A percentile compares a stretch with the other conserved stretches of the same genome.
Evolutionary conservation across 2,888 invertebrate species (phyloP).

Genomic region (Microchrysa polita): DNA sequence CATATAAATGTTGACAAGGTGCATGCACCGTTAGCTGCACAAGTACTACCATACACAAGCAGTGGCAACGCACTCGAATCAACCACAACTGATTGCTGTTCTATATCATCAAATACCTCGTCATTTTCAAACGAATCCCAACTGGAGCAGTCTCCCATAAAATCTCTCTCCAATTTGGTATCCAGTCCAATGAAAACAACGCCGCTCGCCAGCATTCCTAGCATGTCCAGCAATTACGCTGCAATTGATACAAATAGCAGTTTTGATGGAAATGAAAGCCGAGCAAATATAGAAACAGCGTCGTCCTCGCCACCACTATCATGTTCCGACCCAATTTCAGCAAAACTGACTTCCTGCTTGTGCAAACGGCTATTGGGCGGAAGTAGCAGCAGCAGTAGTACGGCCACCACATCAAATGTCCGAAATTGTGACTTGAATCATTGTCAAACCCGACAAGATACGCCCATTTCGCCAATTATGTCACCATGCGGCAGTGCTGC

Average conservation of each 20-base stretch:
- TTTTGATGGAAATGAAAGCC: conserved; percentile 49
- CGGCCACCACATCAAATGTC: too few species aligned
- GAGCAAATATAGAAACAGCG: conserved; percentile 42
- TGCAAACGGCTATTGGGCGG: conserved; percentile 60
- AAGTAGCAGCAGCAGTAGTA: conserved; percentile 37
- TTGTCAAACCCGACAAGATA: conserved; percentile 52
- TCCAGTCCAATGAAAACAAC: conserved; percentile 67
- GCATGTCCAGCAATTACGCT: conserved; percentile 48
- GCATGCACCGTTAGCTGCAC: background rate
- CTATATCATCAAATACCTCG: conserved; percentile 28
- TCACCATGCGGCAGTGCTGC: background rate
- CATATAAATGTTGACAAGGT: background rate
- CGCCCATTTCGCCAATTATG: background rate
- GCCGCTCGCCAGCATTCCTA: conserved; percentile 60
- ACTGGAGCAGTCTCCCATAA: conserved; percentile 69
- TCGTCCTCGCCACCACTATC: conserved; percentile 29
- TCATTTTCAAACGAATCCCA: conserved; percentile 33
- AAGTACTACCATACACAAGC: conserved; percentile 21
- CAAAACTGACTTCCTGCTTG: conserved; percentile 64
- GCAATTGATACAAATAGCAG: conserved; percentile 59
- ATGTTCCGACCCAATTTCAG: conserved; percentile 63
- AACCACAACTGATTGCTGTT: conserved; percentile 30
- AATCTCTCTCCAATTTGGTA: conserved; percentile 72
- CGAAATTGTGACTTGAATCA: conserved; percentile 51
- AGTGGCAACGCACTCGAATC: background rate